These are phyloP conservation scores for Terebella lapidaria DNA, from an alignment of 2,888 invertebrate species.

Conservation along the genomic window DNA sequence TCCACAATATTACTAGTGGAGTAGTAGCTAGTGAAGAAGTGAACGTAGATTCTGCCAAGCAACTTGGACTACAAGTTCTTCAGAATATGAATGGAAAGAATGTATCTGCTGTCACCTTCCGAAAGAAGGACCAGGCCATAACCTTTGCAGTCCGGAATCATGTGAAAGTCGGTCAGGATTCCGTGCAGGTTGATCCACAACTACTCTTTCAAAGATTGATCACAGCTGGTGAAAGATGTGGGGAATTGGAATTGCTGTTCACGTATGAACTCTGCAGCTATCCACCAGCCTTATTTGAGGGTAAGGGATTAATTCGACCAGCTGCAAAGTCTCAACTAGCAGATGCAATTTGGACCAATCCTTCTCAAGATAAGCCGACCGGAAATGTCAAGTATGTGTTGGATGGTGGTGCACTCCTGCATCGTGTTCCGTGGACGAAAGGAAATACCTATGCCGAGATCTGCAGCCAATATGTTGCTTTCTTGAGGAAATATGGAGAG, in stretches of 20 bases:
- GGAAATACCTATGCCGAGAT: not conserved
- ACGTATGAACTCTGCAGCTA: not conserved
- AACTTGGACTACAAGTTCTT: not conserved
- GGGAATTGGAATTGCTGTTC: not conserved
- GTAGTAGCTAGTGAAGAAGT: not conserved
- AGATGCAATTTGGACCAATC: not conserved
- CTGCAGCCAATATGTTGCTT: not conserved
- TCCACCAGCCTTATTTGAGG: not conserved
- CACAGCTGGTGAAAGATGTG: not conserved
- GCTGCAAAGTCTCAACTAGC: not conserved
- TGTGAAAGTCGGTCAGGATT: not conserved
- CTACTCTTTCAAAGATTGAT: not conserved
- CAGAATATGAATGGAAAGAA: not conserved
- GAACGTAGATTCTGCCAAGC: not conserved
- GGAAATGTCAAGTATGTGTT: not conserved
- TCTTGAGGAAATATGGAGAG: not conserved
- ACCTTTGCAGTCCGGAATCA: not conserved
- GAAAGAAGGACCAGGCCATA: not conserved
- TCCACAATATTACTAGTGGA: not conserved
- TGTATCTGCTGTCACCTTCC: constrained; percentile 14
- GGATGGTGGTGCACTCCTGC: not conserved
- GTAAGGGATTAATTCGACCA: not conserved
- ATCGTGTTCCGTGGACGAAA: not conserved
- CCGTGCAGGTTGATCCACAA: not conserved
- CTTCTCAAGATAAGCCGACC: not conserved